phyloP scores from a whole-genome alignment of 2,888 invertebrate genomes.

The Baronia brevicornis region DNA sequence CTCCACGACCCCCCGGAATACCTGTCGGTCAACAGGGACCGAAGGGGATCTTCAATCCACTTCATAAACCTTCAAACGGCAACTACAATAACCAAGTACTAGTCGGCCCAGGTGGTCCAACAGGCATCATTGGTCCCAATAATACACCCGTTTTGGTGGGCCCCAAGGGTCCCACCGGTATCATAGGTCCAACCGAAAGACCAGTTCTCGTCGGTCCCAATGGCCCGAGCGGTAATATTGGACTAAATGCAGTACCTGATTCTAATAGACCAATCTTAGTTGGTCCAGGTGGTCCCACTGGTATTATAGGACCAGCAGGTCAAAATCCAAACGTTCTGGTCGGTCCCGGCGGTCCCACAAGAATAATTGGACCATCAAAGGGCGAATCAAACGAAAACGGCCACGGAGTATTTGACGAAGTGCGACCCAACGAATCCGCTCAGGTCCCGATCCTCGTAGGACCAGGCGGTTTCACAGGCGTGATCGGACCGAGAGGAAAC shows the following conservation, averaged over 20 bases:
- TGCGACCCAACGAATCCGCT: constrained; percentile 18
- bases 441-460: constrained; percentile 47
- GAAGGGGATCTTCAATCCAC: constrained; percentile 17
- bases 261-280: constrained; percentile 37
- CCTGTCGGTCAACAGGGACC: constrained; percentile 53
- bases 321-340: constrained; percentile 41
- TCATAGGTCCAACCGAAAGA: constrained; percentile 9
- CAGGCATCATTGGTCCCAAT: constrained; percentile 36
- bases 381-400: too few species aligned
- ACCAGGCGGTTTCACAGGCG: constrained; percentile 68
- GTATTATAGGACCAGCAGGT: constrained; percentile 23
- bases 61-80: constrained; percentile 1
- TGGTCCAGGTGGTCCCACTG: constrained; percentile 45
- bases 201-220: constrained; percentile 7
- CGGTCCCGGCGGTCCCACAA: constrained; percentile 53
- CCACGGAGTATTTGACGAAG: constrained; percentile 12
- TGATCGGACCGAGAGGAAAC: constrained; percentile 36
- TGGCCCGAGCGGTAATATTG: constrained; percentile 18
- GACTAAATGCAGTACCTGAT: too few species aligned
- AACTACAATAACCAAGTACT: constrained; percentile 14
- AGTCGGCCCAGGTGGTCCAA: constrained; percentile 43
- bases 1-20: constrained; percentile 23
- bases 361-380: constrained; percentile 26
- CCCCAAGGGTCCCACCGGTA: constrained; percentile 53
- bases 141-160: constrained; percentile 28